Evolutionary conservation across 2,888 invertebrate genomes (phyloP).

Genomic region (Drosophila kambysellisi): DNA sequence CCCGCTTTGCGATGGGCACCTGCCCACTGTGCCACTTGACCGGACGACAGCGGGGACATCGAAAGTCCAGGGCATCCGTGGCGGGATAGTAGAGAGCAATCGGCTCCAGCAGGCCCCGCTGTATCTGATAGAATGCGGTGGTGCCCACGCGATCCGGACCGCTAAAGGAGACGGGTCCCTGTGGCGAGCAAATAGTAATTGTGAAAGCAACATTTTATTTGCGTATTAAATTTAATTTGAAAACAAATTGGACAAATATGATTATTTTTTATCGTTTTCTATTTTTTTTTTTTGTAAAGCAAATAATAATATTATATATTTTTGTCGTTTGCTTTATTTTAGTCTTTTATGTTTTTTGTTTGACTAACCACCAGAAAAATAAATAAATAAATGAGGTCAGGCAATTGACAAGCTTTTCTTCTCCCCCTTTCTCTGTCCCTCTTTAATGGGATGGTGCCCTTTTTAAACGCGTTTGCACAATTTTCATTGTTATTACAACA

Average conservation of each 20-base stretch:
- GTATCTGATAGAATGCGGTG: slow-evolving; percentile 94
- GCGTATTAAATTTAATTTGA: slow-evolving; percentile 2
- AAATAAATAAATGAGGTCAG: background rate
- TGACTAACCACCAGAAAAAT: background rate
- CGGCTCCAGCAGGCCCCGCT: slow-evolving; percentile 90
- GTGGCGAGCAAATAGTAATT: slow-evolving; percentile 38
- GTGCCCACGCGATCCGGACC: slow-evolving; percentile 95
- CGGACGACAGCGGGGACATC: slow-evolving; percentile 89
- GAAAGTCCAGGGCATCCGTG: slow-evolving; percentile 88
- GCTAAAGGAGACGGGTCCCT: slow-evolving; percentile 96
- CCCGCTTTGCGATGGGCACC: slow-evolving; percentile 91
- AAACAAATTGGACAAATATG: background rate
- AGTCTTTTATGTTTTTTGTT: background rate
- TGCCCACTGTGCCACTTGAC: slow-evolving; percentile 91
- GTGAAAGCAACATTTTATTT: background rate
- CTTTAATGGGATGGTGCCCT: background rate
- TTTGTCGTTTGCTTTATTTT: background rate
- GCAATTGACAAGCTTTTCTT: background rate
- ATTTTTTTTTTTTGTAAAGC: too few relatives aligned
- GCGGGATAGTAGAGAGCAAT: slow-evolving; percentile 91
- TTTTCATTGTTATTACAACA: background rate
- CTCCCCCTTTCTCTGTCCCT: background rate
- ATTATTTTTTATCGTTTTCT: background rate
- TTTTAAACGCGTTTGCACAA: background rate
- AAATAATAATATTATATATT: background rate